Conservation (phyloP, 2,888 invertebrate genomes). For the Eurytoma adleriae region DNA sequence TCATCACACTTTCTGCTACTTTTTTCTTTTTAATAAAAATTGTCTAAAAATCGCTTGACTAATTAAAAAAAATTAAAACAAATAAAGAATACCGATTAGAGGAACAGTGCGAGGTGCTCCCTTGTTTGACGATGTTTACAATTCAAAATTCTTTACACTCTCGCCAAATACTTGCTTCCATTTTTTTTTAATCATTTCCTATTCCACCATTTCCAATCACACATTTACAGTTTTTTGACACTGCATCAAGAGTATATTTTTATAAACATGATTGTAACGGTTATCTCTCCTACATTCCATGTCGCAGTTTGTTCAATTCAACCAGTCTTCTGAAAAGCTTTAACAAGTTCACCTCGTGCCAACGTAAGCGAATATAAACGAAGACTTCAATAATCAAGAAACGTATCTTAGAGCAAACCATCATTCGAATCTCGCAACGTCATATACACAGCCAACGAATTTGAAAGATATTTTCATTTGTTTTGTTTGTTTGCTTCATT, state of each 20-base stretch:
- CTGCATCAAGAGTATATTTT: slow-evolving; percentile 9
- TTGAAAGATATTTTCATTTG: slow-evolving; percentile 53
- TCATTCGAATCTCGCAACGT: slow-evolving; percentile 52
- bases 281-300: slow-evolving; percentile 24
- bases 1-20: slow-evolving; percentile 38
- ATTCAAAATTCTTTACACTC: slow-evolving; percentile 49
- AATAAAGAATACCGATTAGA: slow-evolving; percentile 56
- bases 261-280: slow-evolving; percentile 17
- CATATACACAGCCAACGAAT: slow-evolving; percentile 58
- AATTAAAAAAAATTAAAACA: slow-evolving; percentile 53
- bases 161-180: slow-evolving; percentile 41
- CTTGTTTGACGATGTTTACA: slow-evolving; percentile 44
- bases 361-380: slow-evolving; percentile 46
- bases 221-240: slow-evolving; percentile 33
- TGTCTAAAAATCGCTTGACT: slow-evolving; percentile 55
- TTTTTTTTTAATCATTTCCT: slow-evolving; percentile 26
- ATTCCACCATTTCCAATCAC: slow-evolving; percentile 15
- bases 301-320: slow-evolving; percentile 37
- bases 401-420: slow-evolving; percentile 47
- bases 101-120: slow-evolving; percentile 51
- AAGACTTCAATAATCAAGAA: slow-evolving; percentile 54
- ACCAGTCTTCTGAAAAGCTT: slow-evolving; percentile 52
- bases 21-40: slow-evolving; percentile 52
- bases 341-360: slow-evolving; percentile 52
- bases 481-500: slow-evolving; percentile 32